Evolutionary conservation across 2,888 invertebrate genomes (phyloP), one percentile per base, ranked within the genome.

Genomic region (Gastrophysa polygoni): DNA sequence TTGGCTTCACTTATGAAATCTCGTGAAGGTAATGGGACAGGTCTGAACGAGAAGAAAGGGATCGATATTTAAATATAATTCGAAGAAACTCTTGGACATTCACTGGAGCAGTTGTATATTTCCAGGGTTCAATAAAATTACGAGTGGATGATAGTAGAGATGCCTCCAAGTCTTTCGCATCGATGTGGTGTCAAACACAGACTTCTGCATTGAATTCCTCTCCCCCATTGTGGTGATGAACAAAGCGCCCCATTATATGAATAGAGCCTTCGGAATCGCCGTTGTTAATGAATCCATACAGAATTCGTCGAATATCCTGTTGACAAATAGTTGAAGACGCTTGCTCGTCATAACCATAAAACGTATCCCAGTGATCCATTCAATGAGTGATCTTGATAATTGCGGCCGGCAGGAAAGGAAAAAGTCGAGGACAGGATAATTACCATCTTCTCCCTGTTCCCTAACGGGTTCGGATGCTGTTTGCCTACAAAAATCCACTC

Each of bases 371-470:
- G 63, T 56, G 48, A 63, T 59, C 44, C 18, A 14, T 38, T 47
- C 52, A 59, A 63, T 61, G 63, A 59, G 59, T 57, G 44, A 54
- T 48, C 52, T 20, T 47, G 59, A 47, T 51, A 51, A 59, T 59
- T 29, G 49, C 43, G 50, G 38, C n/a, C 21, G 58, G 57, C 61
- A 58, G 70, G 68, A 69, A 71, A 66, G 65, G 63, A 57, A 64
- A 68, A 59, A 66, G 70, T 69, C 69, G 71, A 66, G 72, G 73
- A 73, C 74, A 69, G 71, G 72, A 73, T 75, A 75, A 76, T 76
- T 75, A 72, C 70, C 61, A 68, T 69, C 14, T 2, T 68, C 67
- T 70, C 71, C 75, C 73, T 73, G 73, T 68, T 71, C 69, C 64
- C 67, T 66, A 69, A 69, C 57, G 66, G 71, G 70, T 68, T 71